Base-by-base conservation (phyloP, 2,797 vertebrate genomes). In the Enteromius mattozi region DNA sequence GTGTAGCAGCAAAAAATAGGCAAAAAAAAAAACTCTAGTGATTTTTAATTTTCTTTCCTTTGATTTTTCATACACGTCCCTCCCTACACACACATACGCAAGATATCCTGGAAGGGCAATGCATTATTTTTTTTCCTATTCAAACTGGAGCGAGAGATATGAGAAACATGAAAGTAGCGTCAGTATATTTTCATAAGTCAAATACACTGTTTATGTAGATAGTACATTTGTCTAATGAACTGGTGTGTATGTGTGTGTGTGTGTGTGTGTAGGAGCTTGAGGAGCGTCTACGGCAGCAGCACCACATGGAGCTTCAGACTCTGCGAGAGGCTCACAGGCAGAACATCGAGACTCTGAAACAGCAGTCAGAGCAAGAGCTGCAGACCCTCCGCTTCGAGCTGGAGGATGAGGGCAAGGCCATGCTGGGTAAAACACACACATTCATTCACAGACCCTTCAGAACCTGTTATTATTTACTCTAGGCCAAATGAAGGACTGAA, bases 401-500 rank as follows among this genome's bases (percentile, higher is more conserved):
- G 91, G 98, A 99, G 92, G 98, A 99, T 74, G 98, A 99, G 94
- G 97, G 97, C 89, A 99, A 99, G 92, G 97, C 97, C 88, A 98
- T 99, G 97, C 95, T 99, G 92, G 98, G 98, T 99, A 94, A 87
- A 89, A 24, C n/a, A 0, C 37, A 24, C 12, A 27, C 59, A 13
- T 17, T 71, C 6, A 2, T 13, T 74, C 12, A 74, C 71, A 33
- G 45, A 51, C 24, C 19, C 27, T 33, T 51, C 27, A 21, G 24
- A 72, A 5, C 0, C 16, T 19, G 27, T 2, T 74, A 33, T 51
- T 35, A 49, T 74, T 74, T 74, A 33, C 17, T 30, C 16, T 33
- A 6, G 42, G 5, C 33, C 0, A 12, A 74, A 74, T 74, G 27
- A 9, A 35, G 70, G 14, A 72, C 27, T 49, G 24, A 47, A 47